Evolutionary conservation across 2,797 vertebrate genomes (phyloP).

Genomic region (Falco concolor): DNA sequence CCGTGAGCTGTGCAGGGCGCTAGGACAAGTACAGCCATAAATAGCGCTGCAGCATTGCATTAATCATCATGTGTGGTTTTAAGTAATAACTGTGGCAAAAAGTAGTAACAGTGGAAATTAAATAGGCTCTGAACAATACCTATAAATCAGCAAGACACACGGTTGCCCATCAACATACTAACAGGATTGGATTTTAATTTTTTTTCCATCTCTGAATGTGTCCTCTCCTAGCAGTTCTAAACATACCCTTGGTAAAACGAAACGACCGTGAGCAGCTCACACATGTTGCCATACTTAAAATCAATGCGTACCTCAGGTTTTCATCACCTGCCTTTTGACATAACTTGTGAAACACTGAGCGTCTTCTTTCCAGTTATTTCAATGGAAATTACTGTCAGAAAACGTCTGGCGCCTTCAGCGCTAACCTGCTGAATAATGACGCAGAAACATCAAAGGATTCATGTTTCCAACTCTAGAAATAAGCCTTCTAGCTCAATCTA

Average conservation of each 20-base stretch:
- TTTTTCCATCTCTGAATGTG: neutral
- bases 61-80: neutral
- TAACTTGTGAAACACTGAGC: neutral
- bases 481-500: neutral
- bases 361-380: neutral
- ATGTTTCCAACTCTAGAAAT: neutral
- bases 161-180: neutral
- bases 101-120: neutral
- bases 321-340: neutral
- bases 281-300: neutral
- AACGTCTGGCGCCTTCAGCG: neutral
- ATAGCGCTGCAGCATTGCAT: accelerated
- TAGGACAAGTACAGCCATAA: neutral
- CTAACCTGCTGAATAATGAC: neutral
- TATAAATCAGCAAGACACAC: neutral
- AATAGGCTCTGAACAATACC: neutral
- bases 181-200: neutral
- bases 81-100: neutral
- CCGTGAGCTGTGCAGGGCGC: accelerated
- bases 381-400: neutral
- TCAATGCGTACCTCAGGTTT: neutral
- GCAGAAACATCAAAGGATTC: neutral
- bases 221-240: neutral
- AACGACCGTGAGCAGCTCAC: neutral
- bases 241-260: neutral